phyloP scores from a whole-genome alignment of 1,140 invertebrate genomes.

The Dolichoris vasculosae region DNA sequence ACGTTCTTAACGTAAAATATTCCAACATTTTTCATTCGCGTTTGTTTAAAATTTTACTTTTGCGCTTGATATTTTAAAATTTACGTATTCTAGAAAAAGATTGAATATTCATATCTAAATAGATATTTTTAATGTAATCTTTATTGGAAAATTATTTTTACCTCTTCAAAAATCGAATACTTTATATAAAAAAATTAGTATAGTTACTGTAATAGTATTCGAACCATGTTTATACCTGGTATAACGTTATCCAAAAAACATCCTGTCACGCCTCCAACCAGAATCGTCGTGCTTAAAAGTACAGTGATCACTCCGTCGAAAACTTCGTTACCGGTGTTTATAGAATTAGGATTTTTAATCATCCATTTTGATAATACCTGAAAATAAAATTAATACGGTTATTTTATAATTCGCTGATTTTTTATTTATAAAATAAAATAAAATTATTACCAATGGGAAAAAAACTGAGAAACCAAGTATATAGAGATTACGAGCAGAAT shows the following conservation, averaged over 20 bases:
- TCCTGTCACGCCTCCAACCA: conserved; percentile 86
- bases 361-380: conserved; percentile 86
- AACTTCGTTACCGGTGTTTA: conserved; percentile 82
- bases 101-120: no score
- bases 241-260: conserved; percentile 90
- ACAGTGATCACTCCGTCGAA: conserved; percentile 86
- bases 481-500: conserved; percentile 88
- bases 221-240: conserved; percentile 78
- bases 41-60: no score
- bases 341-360: conserved; percentile 78
- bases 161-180: no score
- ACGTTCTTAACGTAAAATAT: no score
- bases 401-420: conserved; percentile 17
- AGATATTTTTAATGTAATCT: no score
- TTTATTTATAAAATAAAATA: conserved; percentile 26
- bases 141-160: no score
- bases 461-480: conserved; percentile 92
- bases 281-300: conserved; percentile 87
- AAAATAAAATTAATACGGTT: not conserved
- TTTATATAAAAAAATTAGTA: not conserved
- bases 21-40: no score
- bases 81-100: no score
- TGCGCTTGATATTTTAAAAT: no score
- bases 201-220: not conserved
- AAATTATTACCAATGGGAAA: conserved; percentile 80